Evolutionary conservation across 1,140 invertebrate species (phyloP), one percentile per base, ranked within the genome.

Genomic region (Ostrea edulis): DNA sequence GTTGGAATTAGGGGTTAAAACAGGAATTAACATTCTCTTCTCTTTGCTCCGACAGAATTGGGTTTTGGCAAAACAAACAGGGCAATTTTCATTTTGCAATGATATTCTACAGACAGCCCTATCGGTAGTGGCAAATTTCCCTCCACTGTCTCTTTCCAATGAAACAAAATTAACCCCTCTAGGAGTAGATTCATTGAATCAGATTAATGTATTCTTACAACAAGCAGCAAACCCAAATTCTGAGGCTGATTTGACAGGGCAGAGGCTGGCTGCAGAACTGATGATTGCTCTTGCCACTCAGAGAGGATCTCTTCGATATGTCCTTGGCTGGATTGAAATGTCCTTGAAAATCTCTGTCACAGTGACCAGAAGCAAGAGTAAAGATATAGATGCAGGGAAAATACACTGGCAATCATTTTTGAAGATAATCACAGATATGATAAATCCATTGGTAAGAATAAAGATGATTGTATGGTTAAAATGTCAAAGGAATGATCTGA

Each of bases 311-410:
- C 94, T 97, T 35, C 92, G 96, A 11, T 96, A 96, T 93, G 92
- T 97, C 5, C 92, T 97, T 22, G 96, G 97, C 90, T 97, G 96
- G 96, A 96, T 97, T 86, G 95, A 96, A 84, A 96, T 96, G 95
- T 96, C 96, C 25, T 92, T 92, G 88, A 88, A 92, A 58, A 91
- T 88, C 62, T 86, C 85, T 25, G 86, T 92, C 35, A 89, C 85
- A 62, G 62, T 87, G n/a, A 88, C 44, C 14, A 62, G 62, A 29
- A 55, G 29, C 71, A n/a, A 68, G 12, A 77, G 84, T 35, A 62
- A 71, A 44, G 82, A 77, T 14, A 71, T 52, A 29, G 25, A 85
- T 85, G 86, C 87, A 84, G 92, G 92, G 54, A 91, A 89, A 62
- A 93, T 94, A 62, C 88, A 82, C 8, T 92, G 91, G 86, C 77